Percentiles rank a stretch among this genome's conserved stretches.
phyloP scores from a whole-genome alignment of 2,888 invertebrate species.

The Diplolepis rosae region DNA sequence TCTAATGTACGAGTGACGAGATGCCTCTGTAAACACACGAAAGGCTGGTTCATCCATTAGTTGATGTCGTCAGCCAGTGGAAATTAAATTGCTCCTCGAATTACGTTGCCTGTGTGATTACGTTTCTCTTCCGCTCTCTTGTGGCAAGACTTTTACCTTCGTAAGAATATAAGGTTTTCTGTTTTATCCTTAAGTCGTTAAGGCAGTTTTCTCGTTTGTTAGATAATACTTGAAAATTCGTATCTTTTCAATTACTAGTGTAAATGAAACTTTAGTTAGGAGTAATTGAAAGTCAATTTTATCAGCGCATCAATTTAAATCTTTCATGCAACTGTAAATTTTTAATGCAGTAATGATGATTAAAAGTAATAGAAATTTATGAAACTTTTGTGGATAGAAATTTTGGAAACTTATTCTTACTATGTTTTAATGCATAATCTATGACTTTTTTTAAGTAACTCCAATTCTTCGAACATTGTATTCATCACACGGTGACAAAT shows the following conservation, averaged over 20 bases:
- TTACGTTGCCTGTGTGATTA: slow-evolving; percentile 11
- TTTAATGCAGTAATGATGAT: no score
- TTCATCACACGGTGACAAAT: slow-evolving; percentile 9
- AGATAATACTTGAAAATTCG: no score
- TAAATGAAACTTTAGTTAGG: no score
- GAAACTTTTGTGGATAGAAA: no score
- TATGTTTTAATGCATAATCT: no score
- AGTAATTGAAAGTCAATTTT: no score
- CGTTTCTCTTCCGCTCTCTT: slow-evolving; percentile 26
- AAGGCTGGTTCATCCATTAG: neutral
- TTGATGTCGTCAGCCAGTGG: slow-evolving; percentile 12
- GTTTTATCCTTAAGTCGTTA: slow-evolving; percentile 60
- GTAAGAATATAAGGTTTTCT: slow-evolving; percentile 53
- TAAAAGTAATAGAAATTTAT: no score
- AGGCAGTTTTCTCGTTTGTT: slow-evolving; percentile 49
- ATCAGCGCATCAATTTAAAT: no score
- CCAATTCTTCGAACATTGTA: slow-evolving; percentile 18
- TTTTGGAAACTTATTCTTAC: no score
- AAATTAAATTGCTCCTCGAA: slow-evolving; percentile 26
- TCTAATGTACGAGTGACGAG: neutral
- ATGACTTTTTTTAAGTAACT: neutral
- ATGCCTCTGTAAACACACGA: neutral
- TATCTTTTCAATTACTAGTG: no score
- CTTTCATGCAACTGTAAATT: no score
- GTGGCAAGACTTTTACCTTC: slow-evolving; percentile 57